Evolutionary conservation across 2,797 vertebrate species (phyloP), one percentile per base, ranked within the genome.

Genomic region (Petrocephalus sullivani): DNA sequence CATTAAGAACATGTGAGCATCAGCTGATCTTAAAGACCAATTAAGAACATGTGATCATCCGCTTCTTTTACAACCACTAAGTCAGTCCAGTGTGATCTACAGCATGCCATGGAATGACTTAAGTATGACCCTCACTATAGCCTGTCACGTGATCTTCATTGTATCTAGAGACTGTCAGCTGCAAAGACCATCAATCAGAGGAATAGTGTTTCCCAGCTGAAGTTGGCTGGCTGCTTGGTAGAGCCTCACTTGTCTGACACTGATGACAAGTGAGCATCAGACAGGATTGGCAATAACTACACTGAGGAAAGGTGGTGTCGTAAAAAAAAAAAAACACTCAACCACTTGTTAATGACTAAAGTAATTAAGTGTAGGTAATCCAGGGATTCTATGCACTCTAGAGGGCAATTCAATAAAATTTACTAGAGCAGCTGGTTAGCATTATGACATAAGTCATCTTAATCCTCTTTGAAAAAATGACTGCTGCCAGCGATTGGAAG

Each of bases 241-340:
- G 37, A 37, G 16, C 71, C 28, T 19, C 14, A 75, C 33, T 41
- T 4, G 33, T 78, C 37, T 78, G 75, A 75, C 60, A 84, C 87
- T 85, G 28, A 21, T 56, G n/a, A 53, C 41, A 88, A 61, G 58
- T 14, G 33, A 82, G 28, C 19, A 88, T 87, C 87, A 87, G 88
- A 91, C 64, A 87, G 87, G 90, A 88, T 92, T 88, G 87, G 87
- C 88, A 83, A 86, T 90, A 90, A 92, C 90, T 90, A 85, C 21
- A 54, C 53, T 28, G 19, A 90, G 89, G 89, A 49, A 46, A 87
- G 87, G 87, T 19, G 75, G 87, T 88, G 89, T 90, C 90, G 71
- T 92, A 60, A 91, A 91, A 71, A 91, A 91, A 90, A 91, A 92
- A 91, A 88, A 90, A 90, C 89, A 88, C 89, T 89, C 88, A 84